phyloP scores from a whole-genome alignment of 2,888 invertebrate genomes.

The Dorcus parallelipipedus region DNA sequence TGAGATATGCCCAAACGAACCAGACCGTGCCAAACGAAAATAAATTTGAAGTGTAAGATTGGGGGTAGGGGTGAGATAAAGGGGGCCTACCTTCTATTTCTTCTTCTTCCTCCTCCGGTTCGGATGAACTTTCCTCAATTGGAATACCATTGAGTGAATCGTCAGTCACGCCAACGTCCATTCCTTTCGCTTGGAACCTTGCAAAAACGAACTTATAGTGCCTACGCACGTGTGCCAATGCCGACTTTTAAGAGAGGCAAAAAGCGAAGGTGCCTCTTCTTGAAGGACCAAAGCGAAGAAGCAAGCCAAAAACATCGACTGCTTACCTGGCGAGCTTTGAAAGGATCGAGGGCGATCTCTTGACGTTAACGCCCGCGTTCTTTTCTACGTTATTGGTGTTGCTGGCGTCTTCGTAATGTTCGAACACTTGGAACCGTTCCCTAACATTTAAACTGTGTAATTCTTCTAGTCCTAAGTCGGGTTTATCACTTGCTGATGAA shows the following conservation, averaged over 20 bases:
- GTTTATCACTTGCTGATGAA: constrained; percentile 74
- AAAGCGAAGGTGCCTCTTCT: neutral
- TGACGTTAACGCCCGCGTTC: constrained; percentile 56
- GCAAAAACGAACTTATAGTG: no score
- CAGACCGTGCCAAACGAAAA: no score
- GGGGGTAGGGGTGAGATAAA: no score
- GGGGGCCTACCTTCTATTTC: constrained; percentile 4
- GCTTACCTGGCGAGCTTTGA: constrained; percentile 76
- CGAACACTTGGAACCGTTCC: constrained; percentile 82
- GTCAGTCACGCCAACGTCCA: constrained; percentile 76
- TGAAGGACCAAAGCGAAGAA: neutral
- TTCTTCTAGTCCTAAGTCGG: constrained; percentile 80
- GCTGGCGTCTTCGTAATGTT: constrained; percentile 53
- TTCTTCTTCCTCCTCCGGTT: constrained; percentile 60
- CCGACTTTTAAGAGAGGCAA: neutral
- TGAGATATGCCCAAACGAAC: neutral
- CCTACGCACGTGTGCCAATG: no score
- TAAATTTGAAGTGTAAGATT: no score
- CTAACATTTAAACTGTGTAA: constrained; percentile 78
- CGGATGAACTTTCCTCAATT: constrained; percentile 67
- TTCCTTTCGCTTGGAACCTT: constrained; percentile 76
- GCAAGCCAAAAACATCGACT: neutral
- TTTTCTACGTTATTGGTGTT: constrained; percentile 49
- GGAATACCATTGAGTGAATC: constrained; percentile 73
- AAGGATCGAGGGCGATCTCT: constrained; percentile 70